A percentile compares a stretch with the other conserved stretches of the same genome.
Evolutionary conservation across 2,888 invertebrate genomes (phyloP).

Genomic region (Phaonia tiefii): DNA sequence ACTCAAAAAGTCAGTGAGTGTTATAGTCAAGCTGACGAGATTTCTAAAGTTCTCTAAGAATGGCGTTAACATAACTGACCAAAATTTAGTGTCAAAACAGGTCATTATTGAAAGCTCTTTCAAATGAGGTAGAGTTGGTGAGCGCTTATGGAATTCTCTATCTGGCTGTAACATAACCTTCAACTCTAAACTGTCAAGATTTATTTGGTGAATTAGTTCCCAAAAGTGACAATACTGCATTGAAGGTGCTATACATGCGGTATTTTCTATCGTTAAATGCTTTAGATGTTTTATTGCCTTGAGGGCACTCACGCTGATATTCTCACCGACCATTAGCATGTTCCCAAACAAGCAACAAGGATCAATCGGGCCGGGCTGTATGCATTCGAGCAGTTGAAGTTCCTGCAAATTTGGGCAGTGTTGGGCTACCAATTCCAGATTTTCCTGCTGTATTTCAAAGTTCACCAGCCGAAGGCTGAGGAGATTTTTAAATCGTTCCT

Average conservation of each 20-base stretch:
- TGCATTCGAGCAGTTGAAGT: background rate
- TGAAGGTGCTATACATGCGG: background rate
- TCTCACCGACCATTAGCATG: too few species aligned
- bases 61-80: background rate
- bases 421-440: background rate
- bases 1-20: background rate
- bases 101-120: background rate
- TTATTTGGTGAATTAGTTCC: background rate
- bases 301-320: background rate
- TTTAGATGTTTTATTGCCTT: too few species aligned
- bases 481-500: conserved; percentile 2
- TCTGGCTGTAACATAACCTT: conserved; percentile 1
- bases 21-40: background rate
- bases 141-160: background rate
- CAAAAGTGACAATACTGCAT: background rate
- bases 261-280: background rate
- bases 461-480: background rate
- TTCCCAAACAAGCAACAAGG: too few species aligned
- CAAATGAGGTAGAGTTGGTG: background rate
- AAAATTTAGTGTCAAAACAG: too few species aligned
- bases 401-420: background rate
- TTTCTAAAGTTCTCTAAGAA: background rate
- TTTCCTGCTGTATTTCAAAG: background rate
- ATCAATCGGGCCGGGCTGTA: too few species aligned
- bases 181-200: background rate